Evolutionary conservation across 2,888 invertebrate genomes (phyloP), one percentile per base, ranked within the genome.

Genomic region (Stenotaenia linearis): DNA sequence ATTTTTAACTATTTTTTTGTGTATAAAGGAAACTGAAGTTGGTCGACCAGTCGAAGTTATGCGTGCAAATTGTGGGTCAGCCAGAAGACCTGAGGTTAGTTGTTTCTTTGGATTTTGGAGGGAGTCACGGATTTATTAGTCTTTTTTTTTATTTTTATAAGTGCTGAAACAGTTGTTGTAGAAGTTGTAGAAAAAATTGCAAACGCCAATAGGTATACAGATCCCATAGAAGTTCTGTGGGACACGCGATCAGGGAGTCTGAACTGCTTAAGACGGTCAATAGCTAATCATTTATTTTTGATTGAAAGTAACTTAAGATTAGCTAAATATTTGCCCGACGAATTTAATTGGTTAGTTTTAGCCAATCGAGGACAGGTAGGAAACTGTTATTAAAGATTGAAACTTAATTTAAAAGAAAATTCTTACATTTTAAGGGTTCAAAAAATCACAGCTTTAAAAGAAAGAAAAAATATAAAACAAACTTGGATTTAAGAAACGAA

Each of bases 11-110:
- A 18, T 50, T 75, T 69, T 79, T 6, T 21, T 32, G 28, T 10
- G 78, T 76, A 81, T 81, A 25, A 82, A 86, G 86, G 80, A 83
- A 84, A 61, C 81, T 85, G 61, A 85, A 85, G 80, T 75, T 86
- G 75, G 83, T 82, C 3, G 82, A 83, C n/a, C 83, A 83, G 78
- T 82, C 82, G 61, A 69, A 81, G 35, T 61, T 84, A 32, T 85
- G 84, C 25, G 83, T 85, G 21, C 85, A 85, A 79, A 82, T 85
- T 56, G 81, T 86, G 18, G 80, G 81, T 15, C 81, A 84, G 12
- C 85, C 85, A 78, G 86, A 86, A 82, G 82, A 83, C 78, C 80
- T 86, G 25, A 69, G 69, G 69, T 69, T n/a, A n/a, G n/a, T n/a
- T n/a, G n/a, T n/a, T n/a, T n/a, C n/a, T n/a, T n/a, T 69, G 32